A percentile compares a stretch with the other conserved stretches of the same genome.
These are phyloP conservation scores for Drosophila azteca DNA, from an alignment of 1,140 invertebrate species.

Conservation along the genomic window DNA sequence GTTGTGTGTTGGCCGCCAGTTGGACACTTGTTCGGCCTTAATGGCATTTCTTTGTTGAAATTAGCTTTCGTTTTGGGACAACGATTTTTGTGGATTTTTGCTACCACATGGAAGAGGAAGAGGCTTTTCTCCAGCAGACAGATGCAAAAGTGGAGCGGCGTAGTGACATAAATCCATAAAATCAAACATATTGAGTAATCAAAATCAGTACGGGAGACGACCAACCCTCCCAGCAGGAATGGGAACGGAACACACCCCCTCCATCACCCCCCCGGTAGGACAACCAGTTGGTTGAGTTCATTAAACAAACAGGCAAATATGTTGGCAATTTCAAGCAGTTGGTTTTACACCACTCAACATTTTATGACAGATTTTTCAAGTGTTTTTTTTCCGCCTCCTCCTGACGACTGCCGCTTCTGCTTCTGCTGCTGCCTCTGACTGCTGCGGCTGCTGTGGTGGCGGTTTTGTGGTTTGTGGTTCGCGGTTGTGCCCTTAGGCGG, in stretches of 20 bases:
- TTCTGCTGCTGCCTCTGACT: background rate
- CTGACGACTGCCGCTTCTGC: background rate
- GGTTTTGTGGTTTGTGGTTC: slow-evolving; percentile 57
- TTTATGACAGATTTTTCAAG: slow-evolving; percentile 82
- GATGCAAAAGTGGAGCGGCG: slow-evolving; percentile 63
- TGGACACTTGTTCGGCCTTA: slow-evolving; percentile 44
- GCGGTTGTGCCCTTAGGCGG: slow-evolving; percentile 42
- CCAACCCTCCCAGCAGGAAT: too few species aligned
- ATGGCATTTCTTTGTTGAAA: slow-evolving; percentile 66
- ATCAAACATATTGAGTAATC: slow-evolving; percentile 83
- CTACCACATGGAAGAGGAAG: slow-evolving; percentile 44
- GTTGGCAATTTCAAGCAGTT: slow-evolving; percentile 78
- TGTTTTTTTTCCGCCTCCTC: slow-evolving; percentile 54
- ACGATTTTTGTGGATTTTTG: slow-evolving; percentile 4
- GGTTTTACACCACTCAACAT: slow-evolving; percentile 67
- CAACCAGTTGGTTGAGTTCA: slow-evolving; percentile 53
- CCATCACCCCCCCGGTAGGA: slow-evolving; percentile 2
- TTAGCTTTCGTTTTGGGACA: slow-evolving; percentile 54
- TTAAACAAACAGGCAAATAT: slow-evolving; percentile 80
- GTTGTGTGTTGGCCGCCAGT: slow-evolving; percentile 54
- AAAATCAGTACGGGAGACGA: slow-evolving; percentile 32
- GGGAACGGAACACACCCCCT: too few species aligned
- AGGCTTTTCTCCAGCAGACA: slow-evolving; percentile 32
- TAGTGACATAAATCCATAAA: slow-evolving; percentile 61
- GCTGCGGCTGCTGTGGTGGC: background rate